Evolutionary conservation across 2,888 invertebrate genomes (phyloP), one percentile per base, ranked within the genome.

Genomic region (Drosophila lacicola): DNA sequence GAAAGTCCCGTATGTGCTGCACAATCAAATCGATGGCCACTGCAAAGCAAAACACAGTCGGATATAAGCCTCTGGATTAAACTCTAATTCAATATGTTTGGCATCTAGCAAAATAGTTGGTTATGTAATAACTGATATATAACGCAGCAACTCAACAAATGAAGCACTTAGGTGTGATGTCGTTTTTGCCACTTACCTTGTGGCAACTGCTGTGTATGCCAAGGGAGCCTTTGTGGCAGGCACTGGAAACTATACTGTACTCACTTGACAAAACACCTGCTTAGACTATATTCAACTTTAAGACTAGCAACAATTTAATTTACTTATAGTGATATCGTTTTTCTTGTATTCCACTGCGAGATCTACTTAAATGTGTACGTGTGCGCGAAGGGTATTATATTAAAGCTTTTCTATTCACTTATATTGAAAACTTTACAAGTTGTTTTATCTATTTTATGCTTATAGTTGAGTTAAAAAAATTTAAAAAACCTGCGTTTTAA

Each of bases 1-100:
- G 93, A 90, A 98, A 95, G 92, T 98, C 98, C 84, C 97, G 96
- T 92, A 99, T 98, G 93, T 98, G 98, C 93, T 98, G 98, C 53
- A 99, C 98, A 91, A 99, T 98, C 92, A 99, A 94, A 92, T 98
- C 98, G 91, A 99, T 98, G 79, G 99, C 99, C 92, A 99, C 99
- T 98, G 95, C 67, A 96, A 75, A 61, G 57, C 37, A 75, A 55
- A 51, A 74, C 14, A 51, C 9, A 47, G 1, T n/a, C 13, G 3
- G 10, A 47, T 39, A 9, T 70, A 53, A 56, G 53, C 14, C 6
- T 21, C 17, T 17, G 14, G 19, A 39, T 13, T 3, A 10, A n/a
- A n/a, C 5, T 19, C 21, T 34, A 47, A 17, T 29, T 57, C 11
- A 17, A 17, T 53, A 46, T 41, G 47, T 21, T 29, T 13, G 14